phyloP scores from a whole-genome alignment of 1,140 invertebrate genomes.

The Pinna nobilis region DNA sequence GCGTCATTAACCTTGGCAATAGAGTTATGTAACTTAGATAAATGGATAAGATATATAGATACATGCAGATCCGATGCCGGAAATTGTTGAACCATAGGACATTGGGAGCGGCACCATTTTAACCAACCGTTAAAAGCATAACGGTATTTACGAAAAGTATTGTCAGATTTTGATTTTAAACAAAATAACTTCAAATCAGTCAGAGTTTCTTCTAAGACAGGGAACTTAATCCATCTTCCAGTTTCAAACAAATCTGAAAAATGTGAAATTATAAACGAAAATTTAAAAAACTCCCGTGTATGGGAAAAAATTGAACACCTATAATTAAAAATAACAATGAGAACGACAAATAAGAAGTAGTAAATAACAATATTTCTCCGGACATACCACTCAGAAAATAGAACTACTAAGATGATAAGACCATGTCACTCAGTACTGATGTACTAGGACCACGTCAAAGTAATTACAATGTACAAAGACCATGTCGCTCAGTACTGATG shows the following conservation, averaged over 20 bases:
- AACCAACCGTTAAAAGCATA: not conserved
- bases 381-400: not conserved
- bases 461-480: not conserved
- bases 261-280: too few relatives aligned
- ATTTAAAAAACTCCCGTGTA: too few relatives aligned
- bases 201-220: not conserved
- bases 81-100: not conserved
- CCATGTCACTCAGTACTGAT: slow-evolving; percentile 2
- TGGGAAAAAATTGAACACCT: too few relatives aligned
- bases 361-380: too few relatives aligned
- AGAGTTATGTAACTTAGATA: not conserved
- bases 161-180: not conserved
- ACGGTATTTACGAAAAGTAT: not conserved
- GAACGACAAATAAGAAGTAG: too few relatives aligned
- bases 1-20: not conserved
- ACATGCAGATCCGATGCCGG: not conserved
- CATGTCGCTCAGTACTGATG: not conserved
- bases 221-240: not conserved
- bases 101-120: not conserved
- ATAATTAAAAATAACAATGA: too few relatives aligned
- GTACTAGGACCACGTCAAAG: slow-evolving; percentile 6
- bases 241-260: too few relatives aligned
- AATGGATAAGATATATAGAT: too few relatives aligned
- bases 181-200: not conserved
- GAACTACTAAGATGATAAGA: not conserved